Conservation (phyloP, 1,140 invertebrate genomes). For the Harlomillsia oculata region DNA sequence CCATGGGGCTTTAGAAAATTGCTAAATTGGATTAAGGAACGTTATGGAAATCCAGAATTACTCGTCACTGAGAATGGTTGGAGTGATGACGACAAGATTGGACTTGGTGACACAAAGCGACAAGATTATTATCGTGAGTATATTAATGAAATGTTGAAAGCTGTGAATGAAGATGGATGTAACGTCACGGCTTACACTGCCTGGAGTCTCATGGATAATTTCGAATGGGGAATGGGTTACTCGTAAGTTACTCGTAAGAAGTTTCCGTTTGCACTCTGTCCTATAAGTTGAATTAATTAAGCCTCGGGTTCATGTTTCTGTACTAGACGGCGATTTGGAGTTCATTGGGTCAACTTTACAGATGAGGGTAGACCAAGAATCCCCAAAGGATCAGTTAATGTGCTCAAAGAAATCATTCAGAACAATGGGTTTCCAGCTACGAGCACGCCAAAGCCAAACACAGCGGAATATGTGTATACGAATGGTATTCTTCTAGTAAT, state of each 20-base stretch:
- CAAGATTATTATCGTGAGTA: constrained; percentile 19
- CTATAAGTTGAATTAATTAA: no score
- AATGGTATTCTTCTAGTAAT: no score
- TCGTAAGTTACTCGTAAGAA: no score
- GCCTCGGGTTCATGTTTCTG: no score
- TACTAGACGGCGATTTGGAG: constrained; percentile 40
- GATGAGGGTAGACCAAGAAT: constrained; percentile 38
- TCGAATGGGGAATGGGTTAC: constrained; percentile 1
- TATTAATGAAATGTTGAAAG: constrained; percentile 30
- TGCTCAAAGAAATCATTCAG: constrained; percentile 50
- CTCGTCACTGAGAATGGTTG: constrained; percentile 34
- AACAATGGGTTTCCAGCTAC: constrained; percentile 36
- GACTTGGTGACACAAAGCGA: constrained; percentile 8
- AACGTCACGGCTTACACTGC: constrained; percentile 25
- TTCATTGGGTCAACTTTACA: constrained; percentile 43
- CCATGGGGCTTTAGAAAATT: constrained; percentile 30
- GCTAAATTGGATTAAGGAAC: constrained; percentile 33
- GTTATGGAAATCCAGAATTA: constrained; percentile 29
- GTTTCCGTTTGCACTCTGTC: no score
- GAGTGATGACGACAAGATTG: constrained; percentile 19
- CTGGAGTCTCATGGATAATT: constrained; percentile 16
- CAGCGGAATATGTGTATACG: no score
- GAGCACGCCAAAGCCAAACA: no score
- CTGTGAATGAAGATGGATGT: constrained; percentile 20
- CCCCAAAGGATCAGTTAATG: constrained; percentile 56